A percentile compares a stretch with the other conserved stretches of the same genome.
Conservation (phyloP, 2,888 invertebrate species). For the Plemyria rubiginata region DNA sequence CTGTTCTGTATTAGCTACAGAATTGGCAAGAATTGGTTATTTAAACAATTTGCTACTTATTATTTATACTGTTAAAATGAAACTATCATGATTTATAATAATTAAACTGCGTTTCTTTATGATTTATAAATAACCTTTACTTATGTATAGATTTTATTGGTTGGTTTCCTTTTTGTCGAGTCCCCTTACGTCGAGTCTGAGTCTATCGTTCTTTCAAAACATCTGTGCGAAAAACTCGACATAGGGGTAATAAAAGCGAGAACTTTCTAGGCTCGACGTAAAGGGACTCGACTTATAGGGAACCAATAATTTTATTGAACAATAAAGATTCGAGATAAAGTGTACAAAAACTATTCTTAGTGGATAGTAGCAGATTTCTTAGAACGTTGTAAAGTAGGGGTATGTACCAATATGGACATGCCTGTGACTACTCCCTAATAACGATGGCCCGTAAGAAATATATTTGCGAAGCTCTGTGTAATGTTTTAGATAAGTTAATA, state of each 20-base stretch:
- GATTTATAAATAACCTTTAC: background rate
- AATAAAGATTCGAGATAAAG: background rate
- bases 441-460: background rate
- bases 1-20: background rate
- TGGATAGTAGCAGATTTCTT: background rate
- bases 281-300: no score
- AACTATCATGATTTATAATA: background rate
- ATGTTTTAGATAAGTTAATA: background rate
- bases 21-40: background rate
- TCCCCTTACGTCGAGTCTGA: no score
- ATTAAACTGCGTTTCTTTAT: background rate
- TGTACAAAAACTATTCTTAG: background rate
- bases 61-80: no score
- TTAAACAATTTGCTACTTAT: constrained; percentile 1
- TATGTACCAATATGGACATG: background rate
- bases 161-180: no score
- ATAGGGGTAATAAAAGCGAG: no score
- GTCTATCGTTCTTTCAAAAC: no score
- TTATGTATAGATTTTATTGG: background rate
- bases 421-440: constrained; percentile 1
- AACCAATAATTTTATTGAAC: background rate
- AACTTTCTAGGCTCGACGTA: no score
- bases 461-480: background rate
- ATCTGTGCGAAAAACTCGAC: no score
- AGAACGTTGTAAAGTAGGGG: background rate